Conservation (phyloP, 2,113 vertebrate genomes). For the Pipra filicauda region DNA sequence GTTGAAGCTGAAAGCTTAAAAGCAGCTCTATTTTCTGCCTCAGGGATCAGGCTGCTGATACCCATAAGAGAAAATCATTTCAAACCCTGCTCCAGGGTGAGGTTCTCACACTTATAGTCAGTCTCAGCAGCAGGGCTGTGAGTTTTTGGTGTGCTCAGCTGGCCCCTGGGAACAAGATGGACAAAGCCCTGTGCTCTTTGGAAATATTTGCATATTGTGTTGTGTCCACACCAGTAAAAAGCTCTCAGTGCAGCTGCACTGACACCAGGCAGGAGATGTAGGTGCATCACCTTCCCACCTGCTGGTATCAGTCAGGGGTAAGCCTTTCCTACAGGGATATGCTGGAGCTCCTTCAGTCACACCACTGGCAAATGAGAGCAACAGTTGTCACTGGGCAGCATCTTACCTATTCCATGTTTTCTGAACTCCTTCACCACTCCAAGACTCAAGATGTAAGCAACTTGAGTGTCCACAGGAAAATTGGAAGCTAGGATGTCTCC, state of each 20-base stretch:
- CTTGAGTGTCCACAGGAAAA: slow-evolving; percentile 96
- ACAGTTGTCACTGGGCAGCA: background rate
- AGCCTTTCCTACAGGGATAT: background rate
- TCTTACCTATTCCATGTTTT: slow-evolving; percentile 96
- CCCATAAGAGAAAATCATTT: background rate
- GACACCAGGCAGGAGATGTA: background rate
- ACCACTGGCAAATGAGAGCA: background rate
- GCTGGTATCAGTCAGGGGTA: background rate
- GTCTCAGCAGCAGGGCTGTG: background rate
- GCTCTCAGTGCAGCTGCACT: background rate
- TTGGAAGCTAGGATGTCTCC: slow-evolving; percentile 97
- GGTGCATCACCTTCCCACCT: background rate
- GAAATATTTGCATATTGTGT: background rate
- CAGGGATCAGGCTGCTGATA: background rate
- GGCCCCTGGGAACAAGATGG: accelerated
- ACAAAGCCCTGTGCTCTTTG: background rate
- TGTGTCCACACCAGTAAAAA: background rate
- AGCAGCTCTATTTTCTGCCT: background rate
- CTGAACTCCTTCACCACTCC: slow-evolving; percentile 98
- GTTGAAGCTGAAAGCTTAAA: background rate
- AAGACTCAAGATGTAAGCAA: slow-evolving; percentile 97
- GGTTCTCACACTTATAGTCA: background rate
- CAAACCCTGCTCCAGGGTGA: background rate
- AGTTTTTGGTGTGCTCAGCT: background rate
- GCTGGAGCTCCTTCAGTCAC: background rate